Evolutionary conservation across 2,113 vertebrate genomes (phyloP).

Genomic region (Phycodurus eques): DNA sequence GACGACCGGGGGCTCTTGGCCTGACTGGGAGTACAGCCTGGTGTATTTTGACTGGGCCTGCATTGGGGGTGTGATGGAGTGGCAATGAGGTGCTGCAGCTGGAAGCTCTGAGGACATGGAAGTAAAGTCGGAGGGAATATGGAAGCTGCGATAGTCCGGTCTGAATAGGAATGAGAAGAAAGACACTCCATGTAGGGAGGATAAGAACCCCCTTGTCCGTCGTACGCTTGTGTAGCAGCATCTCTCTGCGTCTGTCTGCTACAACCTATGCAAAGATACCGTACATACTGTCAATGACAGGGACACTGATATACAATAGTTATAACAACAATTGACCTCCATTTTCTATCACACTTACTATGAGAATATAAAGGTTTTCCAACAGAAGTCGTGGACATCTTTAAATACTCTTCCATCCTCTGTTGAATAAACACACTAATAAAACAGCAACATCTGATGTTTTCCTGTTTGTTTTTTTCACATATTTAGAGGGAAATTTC

Average conservation of each 20-base stretch:
- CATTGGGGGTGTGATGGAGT: neutral
- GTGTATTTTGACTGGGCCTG: constrained; percentile 14
- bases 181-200: neutral
- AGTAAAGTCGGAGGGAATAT: constrained; percentile 15
- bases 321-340: neutral
- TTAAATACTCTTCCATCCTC: constrained; percentile 46
- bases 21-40: constrained; percentile 9
- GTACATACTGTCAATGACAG: neutral
- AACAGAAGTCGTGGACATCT: constrained; percentile 13
- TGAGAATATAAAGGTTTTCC: constrained; percentile 20
- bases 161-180: constrained; percentile 20
- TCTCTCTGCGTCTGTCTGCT: constrained; percentile 8
- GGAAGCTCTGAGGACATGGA: constrained; percentile 17
- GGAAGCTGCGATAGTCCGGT: constrained; percentile 11
- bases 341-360: neutral
- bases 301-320: neutral
- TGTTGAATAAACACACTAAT: constrained; percentile 29
- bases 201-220: neutral
- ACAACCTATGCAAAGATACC: constrained; percentile 25
- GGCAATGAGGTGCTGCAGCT: constrained; percentile 15
- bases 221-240: constrained; percentile 6
- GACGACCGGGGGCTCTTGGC: constrained; percentile 10
- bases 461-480: too few relatives aligned
- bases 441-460: neutral
- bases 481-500: too few relatives aligned